Evolutionary conservation across 1,140 invertebrate genomes (phyloP).

Genomic region (Tetranychus cinnabarinus): DNA sequence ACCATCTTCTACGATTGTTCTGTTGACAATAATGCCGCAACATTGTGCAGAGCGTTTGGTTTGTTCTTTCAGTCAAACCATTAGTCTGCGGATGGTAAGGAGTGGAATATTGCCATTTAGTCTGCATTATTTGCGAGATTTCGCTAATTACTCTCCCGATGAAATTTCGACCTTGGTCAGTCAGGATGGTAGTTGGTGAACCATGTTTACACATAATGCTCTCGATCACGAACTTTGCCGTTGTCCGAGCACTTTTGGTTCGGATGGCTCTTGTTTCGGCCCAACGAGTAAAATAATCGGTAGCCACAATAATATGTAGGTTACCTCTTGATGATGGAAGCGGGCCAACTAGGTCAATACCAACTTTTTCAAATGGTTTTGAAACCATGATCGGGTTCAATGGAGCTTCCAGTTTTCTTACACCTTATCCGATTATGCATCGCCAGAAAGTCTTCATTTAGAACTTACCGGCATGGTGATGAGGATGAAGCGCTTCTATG

Average conservation of each 20-base stretch:
- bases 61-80: background rate
- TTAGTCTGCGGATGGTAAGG: background rate
- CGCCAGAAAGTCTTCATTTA: too few species aligned
- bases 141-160: background rate
- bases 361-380: background rate
- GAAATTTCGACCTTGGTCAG: background rate
- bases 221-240: background rate
- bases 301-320: background rate
- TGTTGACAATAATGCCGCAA: background rate
- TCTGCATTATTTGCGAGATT: background rate
- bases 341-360: background rate
- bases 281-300: background rate
- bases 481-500: too few species aligned
- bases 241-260: background rate
- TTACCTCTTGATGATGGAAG: background rate
- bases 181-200: background rate
- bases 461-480: too few species aligned
- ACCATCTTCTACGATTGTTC: background rate
- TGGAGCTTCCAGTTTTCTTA: too few species aligned
- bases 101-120: background rate
- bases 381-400: background rate
- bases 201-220: background rate
- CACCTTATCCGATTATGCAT: too few species aligned
- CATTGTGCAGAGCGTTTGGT: background rate
- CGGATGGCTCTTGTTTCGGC: background rate